phyloP scores from a whole-genome alignment of 2,797 vertebrate genomes.

The Pipistrellus pygmaeus region DNA sequence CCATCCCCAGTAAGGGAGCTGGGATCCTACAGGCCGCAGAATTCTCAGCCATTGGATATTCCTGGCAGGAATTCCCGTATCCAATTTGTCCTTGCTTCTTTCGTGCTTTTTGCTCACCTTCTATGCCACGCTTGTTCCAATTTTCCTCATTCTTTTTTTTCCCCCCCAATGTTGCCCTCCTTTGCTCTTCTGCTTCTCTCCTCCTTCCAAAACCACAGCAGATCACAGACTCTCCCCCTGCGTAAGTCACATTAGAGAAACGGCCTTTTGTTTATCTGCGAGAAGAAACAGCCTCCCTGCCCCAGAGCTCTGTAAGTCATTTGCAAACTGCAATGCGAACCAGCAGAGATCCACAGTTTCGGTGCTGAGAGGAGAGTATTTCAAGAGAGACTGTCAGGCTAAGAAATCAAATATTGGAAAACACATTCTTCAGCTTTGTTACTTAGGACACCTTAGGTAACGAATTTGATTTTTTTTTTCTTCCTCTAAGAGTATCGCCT shows the following conservation, averaged over 20 bases:
- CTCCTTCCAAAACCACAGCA: background rate
- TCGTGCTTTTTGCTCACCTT: background rate
- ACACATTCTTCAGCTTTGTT: slow-evolving; percentile 73
- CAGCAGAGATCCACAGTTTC: slow-evolving; percentile 70
- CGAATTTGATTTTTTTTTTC: slow-evolving; percentile 60
- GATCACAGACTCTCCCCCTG: slow-evolving; percentile 3
- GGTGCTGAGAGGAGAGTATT: slow-evolving; percentile 69
- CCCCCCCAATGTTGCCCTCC: background rate
- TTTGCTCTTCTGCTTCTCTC: background rate
- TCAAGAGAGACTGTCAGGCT: slow-evolving; percentile 76
- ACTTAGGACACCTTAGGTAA: slow-evolving; percentile 71
- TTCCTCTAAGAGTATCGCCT: slow-evolving; percentile 42
- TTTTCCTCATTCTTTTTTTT: background rate
- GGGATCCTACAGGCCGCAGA: background rate
- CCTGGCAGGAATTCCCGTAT: background rate
- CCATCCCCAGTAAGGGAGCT: background rate
- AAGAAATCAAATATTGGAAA: slow-evolving; percentile 82
- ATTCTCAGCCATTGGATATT: background rate
- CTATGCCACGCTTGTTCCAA: background rate
- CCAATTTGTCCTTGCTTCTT: background rate
- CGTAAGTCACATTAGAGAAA: slow-evolving; percentile 63
- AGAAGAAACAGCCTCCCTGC: slow-evolving; percentile 67
- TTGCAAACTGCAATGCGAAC: slow-evolving; percentile 79
- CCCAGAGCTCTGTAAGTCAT: slow-evolving; percentile 77
- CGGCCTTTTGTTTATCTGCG: slow-evolving; percentile 76